Evolutionary conservation across 2,113 vertebrate species (phyloP), one percentile per base, ranked within the genome.

Genomic region (Hylia prasina): DNA sequence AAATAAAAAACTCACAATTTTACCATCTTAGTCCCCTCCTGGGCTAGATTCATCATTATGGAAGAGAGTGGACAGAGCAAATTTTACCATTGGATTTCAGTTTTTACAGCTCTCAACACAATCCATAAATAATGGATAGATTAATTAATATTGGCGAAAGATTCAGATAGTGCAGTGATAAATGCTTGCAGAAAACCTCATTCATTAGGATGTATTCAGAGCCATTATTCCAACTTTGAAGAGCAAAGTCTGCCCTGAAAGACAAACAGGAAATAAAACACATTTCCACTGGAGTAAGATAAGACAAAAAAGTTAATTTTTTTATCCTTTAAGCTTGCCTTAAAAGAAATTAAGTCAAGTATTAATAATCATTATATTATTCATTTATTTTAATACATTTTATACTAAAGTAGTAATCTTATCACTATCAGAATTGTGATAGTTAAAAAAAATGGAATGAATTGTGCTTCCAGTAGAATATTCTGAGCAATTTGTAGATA

Each of bases 91-190:
- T 87, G 76, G 44, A 13, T 92, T 96, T 93, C 77, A 71, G 28
- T 27, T 47, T 66, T 73, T 13, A 12, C n/a, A 84, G 17, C 9
- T 70, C 72, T 83, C 60, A 94, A 83, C 33, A 75, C 6, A 78
- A 87, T 53, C 31, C 28, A 60, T 92, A 93, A 97, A 94, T 91
- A 94, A 96, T 61, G 63, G 66, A 82, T 89, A 71, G 45, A 83
- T 83, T 77, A 91, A 94, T 92, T 84, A 87, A 71, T 90, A 84
- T 63, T 66, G 50, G 33, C 23, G 12, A 77, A 94, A 37, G 33
- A 61, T 88, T 93, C 79, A 72, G 45, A 77, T 80, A 88, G 58
- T 19, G 11, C 51, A 35, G 10, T 91, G 82, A 96, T 87, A 95
- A 91, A 86, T 89, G 45, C 16, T 66, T 92, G 51, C 51, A 92